Percentiles rank a stretch among this genome's conserved stretches.
phyloP scores from a whole-genome alignment of 1,140 invertebrate species.

The Ruditapes philippinarum region DNA sequence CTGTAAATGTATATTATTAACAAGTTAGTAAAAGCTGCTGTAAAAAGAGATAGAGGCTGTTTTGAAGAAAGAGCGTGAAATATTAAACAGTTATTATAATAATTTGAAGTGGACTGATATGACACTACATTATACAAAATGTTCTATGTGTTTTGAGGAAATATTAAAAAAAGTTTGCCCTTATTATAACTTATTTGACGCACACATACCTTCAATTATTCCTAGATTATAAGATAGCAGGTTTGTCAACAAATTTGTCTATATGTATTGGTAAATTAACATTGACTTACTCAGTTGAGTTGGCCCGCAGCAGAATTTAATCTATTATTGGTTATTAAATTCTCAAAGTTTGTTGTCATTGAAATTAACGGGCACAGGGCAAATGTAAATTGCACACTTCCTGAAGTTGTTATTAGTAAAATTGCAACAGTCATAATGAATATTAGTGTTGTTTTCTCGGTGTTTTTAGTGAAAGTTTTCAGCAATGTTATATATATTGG shows the following conservation, averaged over 20 bases:
- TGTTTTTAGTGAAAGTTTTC: background rate
- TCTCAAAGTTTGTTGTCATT: background rate
- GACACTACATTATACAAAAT: too few relatives aligned
- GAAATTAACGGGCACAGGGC: too few relatives aligned
- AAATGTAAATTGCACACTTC: background rate
- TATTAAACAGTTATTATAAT: too few relatives aligned
- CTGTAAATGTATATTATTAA: too few relatives aligned
- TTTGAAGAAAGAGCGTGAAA: too few relatives aligned
- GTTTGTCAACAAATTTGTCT: background rate
- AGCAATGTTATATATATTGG: background rate
- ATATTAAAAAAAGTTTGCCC: too few relatives aligned
- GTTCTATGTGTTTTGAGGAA: too few relatives aligned
- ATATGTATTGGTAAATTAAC: background rate
- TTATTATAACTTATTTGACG: background rate
- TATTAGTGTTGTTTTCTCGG: background rate
- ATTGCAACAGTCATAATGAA: slow-evolving; percentile 2
- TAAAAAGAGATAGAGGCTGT: too few relatives aligned
- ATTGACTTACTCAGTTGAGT: background rate
- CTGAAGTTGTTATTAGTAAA: background rate
- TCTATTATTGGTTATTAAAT: slow-evolving; percentile 19
- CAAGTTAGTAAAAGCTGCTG: too few relatives aligned
- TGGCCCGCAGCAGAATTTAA: background rate
- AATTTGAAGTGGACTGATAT: too few relatives aligned
- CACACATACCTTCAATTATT: background rate
- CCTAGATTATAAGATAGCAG: background rate